Base-by-base conservation (phyloP, 2,113 vertebrate species). In the Actenoides hombroni region DNA sequence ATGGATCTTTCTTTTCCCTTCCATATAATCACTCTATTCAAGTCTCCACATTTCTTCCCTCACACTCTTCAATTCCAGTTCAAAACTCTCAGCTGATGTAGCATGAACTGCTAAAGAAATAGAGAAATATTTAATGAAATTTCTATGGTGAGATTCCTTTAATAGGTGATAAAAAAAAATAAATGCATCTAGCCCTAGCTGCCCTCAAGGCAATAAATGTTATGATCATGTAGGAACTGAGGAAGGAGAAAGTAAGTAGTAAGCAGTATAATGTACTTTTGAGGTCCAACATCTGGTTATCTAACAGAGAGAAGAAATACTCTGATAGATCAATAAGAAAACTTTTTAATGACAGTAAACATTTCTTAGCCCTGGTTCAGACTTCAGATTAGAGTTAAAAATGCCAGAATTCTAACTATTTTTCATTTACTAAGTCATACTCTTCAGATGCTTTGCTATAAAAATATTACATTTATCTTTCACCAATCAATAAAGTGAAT, bases 301-400 rank as follows among this genome's bases (percentile, higher is more conserved):
- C 73, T 92, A 86, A 82, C 31, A 94, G 53, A 79, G 51, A 84
- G 51, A 90, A 92, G 28, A 96, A 95, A 93, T 42, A 92, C 5
- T 86, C 61, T 67, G 29, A 65, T 15, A 77, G 71, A 94, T 88
- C 75, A 86, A 57, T 75, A 87, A 39, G 28, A n/a, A 84, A 56
- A 94, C 26, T 59, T 92, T 82, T 90, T 42, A 80, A 78, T 31
- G n/a, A 88, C 68, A 96, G 21, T 35, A 70, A 90, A 25, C 53
- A 86, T 82, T 90, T 88, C 35, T 95, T 60, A 92, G 20, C 13
- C 44, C 26, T 77, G n/a, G 33, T 75, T 86, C 64, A 73, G n/a
- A 65, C 14, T 68, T 86, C 7, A 7, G 54, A 95, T 61, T 0
- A 6, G 3, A 92, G 28, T 54, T 64, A 5, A 91, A 93, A 91